Base-by-base conservation (phyloP, 2,113 vertebrate genomes). In the Plestiodon gilberti region DNA sequence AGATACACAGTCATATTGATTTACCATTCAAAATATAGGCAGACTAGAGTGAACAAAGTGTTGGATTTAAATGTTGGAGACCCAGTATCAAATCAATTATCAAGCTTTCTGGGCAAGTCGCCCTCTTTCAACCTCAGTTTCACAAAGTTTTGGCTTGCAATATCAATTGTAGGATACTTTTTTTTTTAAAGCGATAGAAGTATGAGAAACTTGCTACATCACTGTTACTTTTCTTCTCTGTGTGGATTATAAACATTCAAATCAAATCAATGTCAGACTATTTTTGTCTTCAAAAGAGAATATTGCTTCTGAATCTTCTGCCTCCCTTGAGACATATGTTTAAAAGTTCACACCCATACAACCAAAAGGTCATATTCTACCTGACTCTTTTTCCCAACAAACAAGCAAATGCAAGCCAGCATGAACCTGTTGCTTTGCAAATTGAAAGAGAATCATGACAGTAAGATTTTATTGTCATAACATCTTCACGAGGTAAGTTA, bases 121-220 rank as follows among this genome's bases (percentile, higher is more conserved):
- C 18, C 11, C 35, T 15, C 22, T 22, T 25, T 62, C 57, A 11
- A 61, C 17, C 17, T 20, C 5, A 33, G 4, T 6, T 33, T 11
- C 23, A 4, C 40, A 30, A 11, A 11, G 6, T 23, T 59, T 20
- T 22, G 23, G 17, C 43, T 5, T 62, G 20, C 61, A 33, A 79
- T 15, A 61, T 22, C 22, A 43, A 18, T 5, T 65, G 61, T 17
- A 9, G 25, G n/a, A n/a, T 13, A 30, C 17, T 7, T 62, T 40
- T 38, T 25, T 9, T 14, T 13, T 7, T 70, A 35, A 64, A 7
- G 13, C 10, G 28, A 23, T 38, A 65, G 38, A 43, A 48, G 61
- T 48, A 48, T 48, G 65, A 78, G 28, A 85, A 74, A 70, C 10
- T 78, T 86, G 59, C 74, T 9, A 79, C 9, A 83, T 88, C 28